Conservation (phyloP, 2,113 vertebrate species). For the Archilochus colubris region DNA sequence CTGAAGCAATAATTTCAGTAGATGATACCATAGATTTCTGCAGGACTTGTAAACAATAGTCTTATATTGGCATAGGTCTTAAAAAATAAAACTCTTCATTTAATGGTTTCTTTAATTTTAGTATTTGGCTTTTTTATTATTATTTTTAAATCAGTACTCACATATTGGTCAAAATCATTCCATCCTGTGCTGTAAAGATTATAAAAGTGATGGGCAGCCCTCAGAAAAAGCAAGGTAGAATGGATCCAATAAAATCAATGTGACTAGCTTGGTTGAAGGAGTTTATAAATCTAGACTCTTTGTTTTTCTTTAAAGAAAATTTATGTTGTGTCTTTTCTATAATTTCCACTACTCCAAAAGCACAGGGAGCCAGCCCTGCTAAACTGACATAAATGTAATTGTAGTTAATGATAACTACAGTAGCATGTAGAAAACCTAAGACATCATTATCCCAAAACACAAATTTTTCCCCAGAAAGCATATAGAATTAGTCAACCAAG, state of each 20-base stretch:
- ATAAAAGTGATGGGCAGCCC: neutral
- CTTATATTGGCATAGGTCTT: neutral
- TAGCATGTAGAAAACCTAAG: neutral
- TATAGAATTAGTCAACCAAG: neutral
- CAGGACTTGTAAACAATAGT: neutral
- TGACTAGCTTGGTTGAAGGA: neutral
- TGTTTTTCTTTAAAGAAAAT: slow-evolving; percentile 9
- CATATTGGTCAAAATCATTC: neutral
- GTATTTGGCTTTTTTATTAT: fast-evolving
- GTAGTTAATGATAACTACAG: neutral
- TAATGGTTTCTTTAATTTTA: neutral
- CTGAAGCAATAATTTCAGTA: neutral
- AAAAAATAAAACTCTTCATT: neutral
- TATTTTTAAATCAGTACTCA: neutral
- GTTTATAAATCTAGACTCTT: neutral
- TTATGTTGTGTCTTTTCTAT: neutral
- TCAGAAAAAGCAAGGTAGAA: neutral
- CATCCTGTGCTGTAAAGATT: neutral
- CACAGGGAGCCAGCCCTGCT: neutral
- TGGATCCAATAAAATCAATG: neutral
- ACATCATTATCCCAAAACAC: neutral
- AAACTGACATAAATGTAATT: neutral
- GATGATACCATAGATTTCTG: neutral
- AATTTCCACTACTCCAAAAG: neutral
- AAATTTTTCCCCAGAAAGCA: neutral